Evolutionary conservation across 2,888 invertebrate genomes (phyloP).

Genomic region (Xestobium rufovillosum): DNA sequence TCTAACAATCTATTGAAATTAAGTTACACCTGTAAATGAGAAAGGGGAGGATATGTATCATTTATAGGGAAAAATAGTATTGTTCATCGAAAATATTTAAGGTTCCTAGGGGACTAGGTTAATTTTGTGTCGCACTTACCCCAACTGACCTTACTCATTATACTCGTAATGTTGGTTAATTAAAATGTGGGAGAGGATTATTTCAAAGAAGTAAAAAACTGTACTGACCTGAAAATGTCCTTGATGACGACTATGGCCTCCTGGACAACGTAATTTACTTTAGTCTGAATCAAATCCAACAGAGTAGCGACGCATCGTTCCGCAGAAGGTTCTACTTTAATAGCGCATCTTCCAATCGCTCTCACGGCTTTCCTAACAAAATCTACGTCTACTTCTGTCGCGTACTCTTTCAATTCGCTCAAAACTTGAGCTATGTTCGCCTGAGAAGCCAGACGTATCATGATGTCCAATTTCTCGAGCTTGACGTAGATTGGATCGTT

Average conservation of each 20-base stretch:
- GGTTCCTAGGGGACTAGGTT: no score
- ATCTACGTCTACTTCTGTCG: conserved; percentile 99
- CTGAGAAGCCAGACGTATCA: conserved; percentile 97
- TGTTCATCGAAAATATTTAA: no score
- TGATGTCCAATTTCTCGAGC: conserved; percentile 96
- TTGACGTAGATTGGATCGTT: conserved; percentile 99
- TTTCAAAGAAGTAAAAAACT: conserved; percentile 24
- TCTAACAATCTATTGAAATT: no score
- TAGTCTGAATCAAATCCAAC: conserved; percentile 96
- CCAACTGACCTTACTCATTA: no score
- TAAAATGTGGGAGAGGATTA: conserved; percentile 18
- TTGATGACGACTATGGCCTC: conserved; percentile 99
- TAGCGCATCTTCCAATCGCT: conserved; percentile 97
- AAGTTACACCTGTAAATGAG: no score
- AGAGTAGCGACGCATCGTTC: conserved; percentile 97
- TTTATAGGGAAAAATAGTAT: no score
- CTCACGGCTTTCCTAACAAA: conserved; percentile 98
- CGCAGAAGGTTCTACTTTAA: conserved; percentile 95
- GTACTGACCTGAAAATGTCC: conserved; percentile 78
- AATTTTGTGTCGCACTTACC: no score
- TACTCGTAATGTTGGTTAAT: conserved; percentile 31
- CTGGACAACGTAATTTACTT: conserved; percentile 99
- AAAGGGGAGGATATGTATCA: no score
- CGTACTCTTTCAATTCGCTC: conserved; percentile 96
- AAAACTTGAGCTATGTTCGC: conserved; percentile 97